Percentiles rank a stretch among this genome's conserved stretches.
Conservation (phyloP, 2,888 invertebrate species). For the Clepsis dumicolana region DNA sequence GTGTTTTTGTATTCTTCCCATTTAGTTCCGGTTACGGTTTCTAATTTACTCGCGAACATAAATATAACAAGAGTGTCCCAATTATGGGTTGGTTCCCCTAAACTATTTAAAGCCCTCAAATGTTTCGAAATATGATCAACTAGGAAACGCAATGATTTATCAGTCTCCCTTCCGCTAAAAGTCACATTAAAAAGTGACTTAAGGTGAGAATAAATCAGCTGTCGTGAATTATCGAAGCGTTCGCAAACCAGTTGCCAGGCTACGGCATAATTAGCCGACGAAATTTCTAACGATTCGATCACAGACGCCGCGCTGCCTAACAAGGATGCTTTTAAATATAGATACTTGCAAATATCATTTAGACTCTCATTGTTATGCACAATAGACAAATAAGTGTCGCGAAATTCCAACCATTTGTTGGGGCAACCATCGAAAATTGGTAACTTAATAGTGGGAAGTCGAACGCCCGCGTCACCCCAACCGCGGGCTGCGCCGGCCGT, state of each 20-base stretch:
- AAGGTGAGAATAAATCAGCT: slow-evolving; percentile 14
- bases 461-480: too few species aligned
- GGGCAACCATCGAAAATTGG: background rate
- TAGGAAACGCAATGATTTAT: slow-evolving; percentile 11
- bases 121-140: slow-evolving; percentile 12
- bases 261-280: slow-evolving; percentile 15
- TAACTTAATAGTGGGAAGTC: too few species aligned
- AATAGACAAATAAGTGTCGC: slow-evolving; percentile 2
- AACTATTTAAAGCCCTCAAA: slow-evolving; percentile 17
- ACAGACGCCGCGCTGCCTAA: slow-evolving; percentile 20
- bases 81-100: slow-evolving; percentile 7
- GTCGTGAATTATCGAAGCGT: slow-evolving; percentile 14
- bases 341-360: slow-evolving; percentile 3
- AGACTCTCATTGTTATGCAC: slow-evolving; percentile 15
- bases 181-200: slow-evolving; percentile 23
- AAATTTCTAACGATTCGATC: slow-evolving; percentile 18
- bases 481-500: too few species aligned
- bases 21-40: slow-evolving; percentile 1
- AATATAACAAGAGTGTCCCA: slow-evolving; percentile 13
- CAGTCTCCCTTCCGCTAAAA: slow-evolving; percentile 17
- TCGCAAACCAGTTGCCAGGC: slow-evolving; percentile 19
- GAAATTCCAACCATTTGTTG: slow-evolving; percentile 7
- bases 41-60: slow-evolving; percentile 7
- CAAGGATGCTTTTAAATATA: slow-evolving; percentile 16
- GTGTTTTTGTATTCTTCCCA: slow-evolving; percentile 13